Base-by-base conservation (phyloP, 2,888 invertebrate genomes). In the Chorisops tibialis region DNA sequence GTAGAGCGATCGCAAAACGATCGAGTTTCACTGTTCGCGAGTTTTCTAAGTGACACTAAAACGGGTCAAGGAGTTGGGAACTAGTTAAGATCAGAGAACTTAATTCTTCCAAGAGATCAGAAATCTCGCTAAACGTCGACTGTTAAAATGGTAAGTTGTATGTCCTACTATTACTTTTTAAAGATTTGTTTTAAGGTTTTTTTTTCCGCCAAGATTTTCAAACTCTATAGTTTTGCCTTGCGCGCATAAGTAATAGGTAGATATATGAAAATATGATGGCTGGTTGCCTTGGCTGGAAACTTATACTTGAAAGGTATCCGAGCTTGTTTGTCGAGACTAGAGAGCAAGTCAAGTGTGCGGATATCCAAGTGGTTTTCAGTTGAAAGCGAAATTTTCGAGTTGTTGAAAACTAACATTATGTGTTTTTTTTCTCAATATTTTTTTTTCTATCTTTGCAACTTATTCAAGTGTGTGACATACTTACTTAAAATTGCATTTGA, bases 371-470 rank as follows among this genome's bases (percentile, higher is more conserved):
- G 56, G 43, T 56, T 56, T 56, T 45, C 30, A 56, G 35, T 56
- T 35, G 56, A 56, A 56, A 56, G 56, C 56, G 56, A 56, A 45
- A 56, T 56, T 56, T 56, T 45, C 35, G 43, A 56, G 30, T 7
- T 9, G 30, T 30, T 30, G 30, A 30, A 30, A 30, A 30, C 30
- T 30, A 30, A 30, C 30, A 30, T 30, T 5, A 30, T 7, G 30
- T 30, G 7, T 30, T 30, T 30, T 30, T n/a, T n/a, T n/a, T n/a
- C n/a, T n/a, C n/a, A n/a, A 24, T 30, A 2, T 30, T 2, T 30
- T 30, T 9, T 16, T 50, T 35, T 9, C 11, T 22, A 22, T 2
- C 22, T 21, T 14, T 43, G 35, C 56, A 45, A 56, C 9, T 30
- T 30, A 11, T 30, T 56, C 18, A 43, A 56, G 56, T 56, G 43